A percentile compares a stretch with the other conserved stretches of the same genome.
These are phyloP conservation scores for Serinus canaria DNA, from an alignment of 2,113 vertebrate species.

Conservation along the genomic window DNA sequence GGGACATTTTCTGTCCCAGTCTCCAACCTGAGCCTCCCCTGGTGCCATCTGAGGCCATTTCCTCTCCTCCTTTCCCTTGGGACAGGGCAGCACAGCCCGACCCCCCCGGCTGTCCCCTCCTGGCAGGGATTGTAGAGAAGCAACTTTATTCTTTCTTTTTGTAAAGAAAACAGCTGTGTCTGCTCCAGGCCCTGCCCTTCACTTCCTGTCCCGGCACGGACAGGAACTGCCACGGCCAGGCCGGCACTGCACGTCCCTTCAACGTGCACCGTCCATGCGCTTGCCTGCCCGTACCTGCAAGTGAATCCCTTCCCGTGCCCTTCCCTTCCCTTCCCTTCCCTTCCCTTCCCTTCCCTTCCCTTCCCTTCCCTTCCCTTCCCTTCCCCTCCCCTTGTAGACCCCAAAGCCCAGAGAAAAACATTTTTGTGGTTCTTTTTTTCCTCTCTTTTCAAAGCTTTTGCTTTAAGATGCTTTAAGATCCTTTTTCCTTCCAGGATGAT, in stretches of 20 bases:
- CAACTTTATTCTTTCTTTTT: background rate
- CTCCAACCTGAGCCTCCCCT: background rate
- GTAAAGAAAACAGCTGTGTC: no score
- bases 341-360: background rate
- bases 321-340: background rate
- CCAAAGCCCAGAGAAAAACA: background rate
- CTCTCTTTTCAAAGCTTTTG: background rate
- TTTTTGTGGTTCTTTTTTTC: background rate
- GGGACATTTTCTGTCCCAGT: no score
- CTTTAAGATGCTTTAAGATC: background rate
- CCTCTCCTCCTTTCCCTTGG: background rate
- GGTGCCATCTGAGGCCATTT: background rate
- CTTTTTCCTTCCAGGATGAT: background rate
- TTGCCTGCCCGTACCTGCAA: no score
- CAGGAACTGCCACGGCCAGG: no score
- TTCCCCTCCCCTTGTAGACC: background rate
- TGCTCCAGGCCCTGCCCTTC: no score
- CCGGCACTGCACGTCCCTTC: no score
- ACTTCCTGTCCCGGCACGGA: no score
- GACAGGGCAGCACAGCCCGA: accelerated
- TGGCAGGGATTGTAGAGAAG: background rate
- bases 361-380: background rate
- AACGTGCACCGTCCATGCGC: no score
- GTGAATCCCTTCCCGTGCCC: no score
- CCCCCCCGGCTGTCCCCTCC: background rate